Conservation (phyloP, 2,113 vertebrate genomes). For the pig (Sus scrofa) region T2T-Sscrofa CM000817.6:25259501-25260000, state of each 20-base stretch:
- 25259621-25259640: not conserved
- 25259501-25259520: not conserved
- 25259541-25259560: not conserved
- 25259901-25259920: not conserved
- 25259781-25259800: not conserved
- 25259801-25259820: not conserved
- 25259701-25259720: not conserved
- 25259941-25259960: not conserved
- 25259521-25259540: not conserved
- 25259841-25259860: not conserved
- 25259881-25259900: not conserved
- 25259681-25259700: not conserved
- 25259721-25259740: not conserved
- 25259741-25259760: not conserved
- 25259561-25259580: not conserved
- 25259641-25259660: not conserved
- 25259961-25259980: not conserved
- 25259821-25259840: not conserved
- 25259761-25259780: not conserved
- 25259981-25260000: not conserved
- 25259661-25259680: fast-evolving
- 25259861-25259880: not conserved
- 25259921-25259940: not conserved
- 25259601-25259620: not conserved
- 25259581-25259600: not conserved